A percentile compares a stretch with the other conserved stretches of the same genome.
Conservation (phyloP, 30 jellyfish, hydroid and myxozoan genomes). For the Chrysaora quinquecirrha region DNA sequence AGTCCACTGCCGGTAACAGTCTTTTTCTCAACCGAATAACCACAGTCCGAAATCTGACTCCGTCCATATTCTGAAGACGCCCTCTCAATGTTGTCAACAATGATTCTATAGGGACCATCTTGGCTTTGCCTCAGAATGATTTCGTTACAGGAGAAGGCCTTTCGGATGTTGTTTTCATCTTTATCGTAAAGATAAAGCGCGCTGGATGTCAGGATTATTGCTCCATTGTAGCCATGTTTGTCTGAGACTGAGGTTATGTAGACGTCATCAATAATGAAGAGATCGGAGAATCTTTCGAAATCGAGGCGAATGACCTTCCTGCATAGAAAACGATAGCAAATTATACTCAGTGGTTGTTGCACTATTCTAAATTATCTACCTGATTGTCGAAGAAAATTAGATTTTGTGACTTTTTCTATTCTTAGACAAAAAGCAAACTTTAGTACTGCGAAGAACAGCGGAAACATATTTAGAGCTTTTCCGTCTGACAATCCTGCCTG, state of each 20-base stretch:
- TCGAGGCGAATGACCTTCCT: constrained; percentile 67
- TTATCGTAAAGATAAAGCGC: constrained; percentile 58
- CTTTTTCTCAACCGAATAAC: constrained; percentile 3
- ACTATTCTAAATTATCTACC: too few relatives aligned
- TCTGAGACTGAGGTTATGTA: constrained; percentile 39
- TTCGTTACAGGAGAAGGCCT: constrained; percentile 66
- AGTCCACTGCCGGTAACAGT: background rate
- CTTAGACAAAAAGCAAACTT: too few relatives aligned
- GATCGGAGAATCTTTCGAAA: constrained; percentile 39
- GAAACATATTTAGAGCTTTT: too few relatives aligned
- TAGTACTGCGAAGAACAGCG: too few relatives aligned
- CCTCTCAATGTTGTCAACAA: constrained; percentile 9
- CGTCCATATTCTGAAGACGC: background rate
- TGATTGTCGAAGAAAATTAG: too few relatives aligned
- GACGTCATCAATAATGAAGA: constrained; percentile 48
- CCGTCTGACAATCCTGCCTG: too few relatives aligned
- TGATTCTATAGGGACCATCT: constrained; percentile 14
- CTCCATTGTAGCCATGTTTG: constrained; percentile 50
- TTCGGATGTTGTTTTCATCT: constrained; percentile 38
- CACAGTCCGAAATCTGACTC: constrained; percentile 9
- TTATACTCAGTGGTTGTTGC: too few relatives aligned
- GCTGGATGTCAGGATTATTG: constrained; percentile 45
- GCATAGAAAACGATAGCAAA: background rate
- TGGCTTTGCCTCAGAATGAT: constrained; percentile 35
- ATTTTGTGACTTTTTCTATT: too few relatives aligned